phyloP scores from a whole-genome alignment of 2,113 vertebrate genomes.

The Neoarius graeffei region DNA sequence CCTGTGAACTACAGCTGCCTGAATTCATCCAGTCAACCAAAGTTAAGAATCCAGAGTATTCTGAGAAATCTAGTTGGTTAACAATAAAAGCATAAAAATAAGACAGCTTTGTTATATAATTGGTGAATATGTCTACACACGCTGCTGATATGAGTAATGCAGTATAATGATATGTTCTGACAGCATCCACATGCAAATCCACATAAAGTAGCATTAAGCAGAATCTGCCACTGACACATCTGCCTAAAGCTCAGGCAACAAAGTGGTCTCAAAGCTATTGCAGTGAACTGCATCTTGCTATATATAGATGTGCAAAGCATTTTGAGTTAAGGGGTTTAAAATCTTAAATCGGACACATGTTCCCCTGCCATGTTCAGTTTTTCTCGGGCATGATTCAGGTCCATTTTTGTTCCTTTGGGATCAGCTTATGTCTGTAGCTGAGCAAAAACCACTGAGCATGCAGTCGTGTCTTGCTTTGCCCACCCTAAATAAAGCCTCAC shows the following conservation, averaged over 20 bases:
- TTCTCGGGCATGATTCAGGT: conserved; percentile 49
- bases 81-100: not conserved
- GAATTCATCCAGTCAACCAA: not conserved
- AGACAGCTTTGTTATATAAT: not conserved
- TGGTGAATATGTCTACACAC: not conserved
- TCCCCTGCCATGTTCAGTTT: conserved; percentile 49
- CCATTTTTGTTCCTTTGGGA: conserved; percentile 49
- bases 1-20: not conserved
- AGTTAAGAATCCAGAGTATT: not conserved
- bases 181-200: not conserved
- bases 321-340: conserved; percentile 60
- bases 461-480: conserved; percentile 18
- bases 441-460: conserved; percentile 34
- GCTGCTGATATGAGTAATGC: not conserved
- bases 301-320: conserved; percentile 53
- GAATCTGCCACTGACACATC: conserved; percentile 50
- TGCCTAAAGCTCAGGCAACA: conserved; percentile 36
- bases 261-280: conserved; percentile 29
- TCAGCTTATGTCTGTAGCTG: conserved; percentile 43
- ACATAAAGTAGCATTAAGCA: conserved; percentile 36
- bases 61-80: not conserved
- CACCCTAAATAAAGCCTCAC: conserved; percentile 15
- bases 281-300: conserved; percentile 46
- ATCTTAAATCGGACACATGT: conserved; percentile 48
- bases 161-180: conserved; percentile 18